A percentile compares a stretch with the other conserved stretches of the same genome.
Evolutionary conservation across 2,113 vertebrate genomes (phyloP).

Genomic region (Dinomys branickii): DNA sequence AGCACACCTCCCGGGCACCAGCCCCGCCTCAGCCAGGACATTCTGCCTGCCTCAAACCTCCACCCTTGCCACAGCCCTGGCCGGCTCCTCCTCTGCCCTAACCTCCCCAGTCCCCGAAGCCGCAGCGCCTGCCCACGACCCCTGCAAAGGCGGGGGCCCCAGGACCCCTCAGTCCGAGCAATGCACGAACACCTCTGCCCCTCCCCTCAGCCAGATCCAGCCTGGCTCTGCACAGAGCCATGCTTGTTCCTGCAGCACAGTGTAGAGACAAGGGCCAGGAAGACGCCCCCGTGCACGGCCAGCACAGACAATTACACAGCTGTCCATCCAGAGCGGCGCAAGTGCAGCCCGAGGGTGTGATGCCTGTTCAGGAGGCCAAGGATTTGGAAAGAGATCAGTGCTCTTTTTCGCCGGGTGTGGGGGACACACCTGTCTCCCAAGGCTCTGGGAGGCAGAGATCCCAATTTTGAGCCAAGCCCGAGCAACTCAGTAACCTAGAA

Average conservation of each 20-base stretch:
- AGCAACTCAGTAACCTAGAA: neutral
- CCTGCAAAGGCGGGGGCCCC: neutral
- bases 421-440: neutral
- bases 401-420: neutral
- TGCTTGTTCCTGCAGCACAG: rapidly evolving
- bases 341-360: neutral
- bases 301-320: neutral
- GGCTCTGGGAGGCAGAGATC: neutral
- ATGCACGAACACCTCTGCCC: neutral
- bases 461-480: neutral
- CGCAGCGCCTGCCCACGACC: neutral
- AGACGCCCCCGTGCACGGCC: too few relatives aligned
- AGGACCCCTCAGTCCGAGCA: too few relatives aligned
- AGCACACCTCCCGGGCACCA: neutral
- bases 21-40: neutral
- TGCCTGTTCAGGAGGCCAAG: too few relatives aligned
- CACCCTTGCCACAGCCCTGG: neutral
- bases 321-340: neutral
- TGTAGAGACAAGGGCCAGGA: neutral
- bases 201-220: neutral
- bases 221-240: neutral
- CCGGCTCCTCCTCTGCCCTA: neutral
- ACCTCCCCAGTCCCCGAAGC: too few relatives aligned
- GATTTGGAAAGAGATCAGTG: neutral
- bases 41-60: neutral